Evolutionary conservation across 1,140 invertebrate species (phyloP).

Genomic region (Trichoplusia ni): DNA sequence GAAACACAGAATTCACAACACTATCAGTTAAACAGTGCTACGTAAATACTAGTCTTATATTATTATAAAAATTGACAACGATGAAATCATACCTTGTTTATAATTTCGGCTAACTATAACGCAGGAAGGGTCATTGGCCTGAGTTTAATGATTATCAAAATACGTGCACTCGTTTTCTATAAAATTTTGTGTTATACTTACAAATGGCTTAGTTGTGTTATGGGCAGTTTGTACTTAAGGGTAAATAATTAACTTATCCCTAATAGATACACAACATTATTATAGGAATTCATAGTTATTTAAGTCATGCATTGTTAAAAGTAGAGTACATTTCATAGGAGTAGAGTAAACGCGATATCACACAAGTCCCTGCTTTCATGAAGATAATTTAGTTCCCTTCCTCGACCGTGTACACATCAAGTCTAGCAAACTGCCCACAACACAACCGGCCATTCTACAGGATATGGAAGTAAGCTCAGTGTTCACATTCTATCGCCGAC

Average conservation of each 20-base stretch:
- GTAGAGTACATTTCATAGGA: not conserved
- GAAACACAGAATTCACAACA: not conserved
- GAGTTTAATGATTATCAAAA: constrained; percentile 11
- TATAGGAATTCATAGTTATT: constrained; percentile 1
- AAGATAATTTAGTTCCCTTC: too few relatives aligned
- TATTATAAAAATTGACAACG: constrained; percentile 13
- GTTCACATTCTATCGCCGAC: constrained; percentile 23
- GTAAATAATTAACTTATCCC: not conserved
- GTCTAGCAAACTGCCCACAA: constrained; percentile 14
- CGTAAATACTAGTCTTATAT: constrained; percentile 5
- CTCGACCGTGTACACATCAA: too few relatives aligned
- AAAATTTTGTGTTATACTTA: constrained; percentile 18
- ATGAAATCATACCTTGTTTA: constrained; percentile 1
- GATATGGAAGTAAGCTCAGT: constrained; percentile 27
- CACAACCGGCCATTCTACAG: constrained; percentile 7
- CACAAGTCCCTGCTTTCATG: too few relatives aligned
- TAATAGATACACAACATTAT: constrained; percentile 9
- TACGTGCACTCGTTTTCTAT: constrained; percentile 7
- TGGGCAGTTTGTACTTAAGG: not conserved
- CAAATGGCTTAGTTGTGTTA: not conserved
- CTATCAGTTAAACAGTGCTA: constrained; percentile 11
- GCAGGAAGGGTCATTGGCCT: not conserved
- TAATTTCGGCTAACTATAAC: constrained; percentile 7
- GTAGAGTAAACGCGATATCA: too few relatives aligned
- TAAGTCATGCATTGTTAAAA: not conserved